A percentile compares a stretch with the other conserved stretches of the same genome.
Conservation (phyloP, 2,888 invertebrate genomes). For the Campopleginae sp. region DNA sequence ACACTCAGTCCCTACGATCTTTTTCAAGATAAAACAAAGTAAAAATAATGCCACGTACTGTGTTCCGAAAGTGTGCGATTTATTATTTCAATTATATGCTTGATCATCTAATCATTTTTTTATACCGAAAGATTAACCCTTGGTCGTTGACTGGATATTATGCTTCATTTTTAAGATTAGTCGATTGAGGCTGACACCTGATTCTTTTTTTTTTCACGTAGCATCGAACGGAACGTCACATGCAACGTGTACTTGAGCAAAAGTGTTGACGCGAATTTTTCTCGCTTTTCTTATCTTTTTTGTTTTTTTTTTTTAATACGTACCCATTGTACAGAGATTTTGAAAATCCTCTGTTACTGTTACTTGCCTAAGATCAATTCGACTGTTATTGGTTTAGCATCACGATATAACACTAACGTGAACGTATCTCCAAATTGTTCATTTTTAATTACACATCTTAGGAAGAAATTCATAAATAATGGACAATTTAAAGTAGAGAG, state of each 20-base stretch:
- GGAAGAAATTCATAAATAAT: conserved; percentile 69
- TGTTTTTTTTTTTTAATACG: not conserved
- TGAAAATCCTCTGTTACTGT: not conserved
- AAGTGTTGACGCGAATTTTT: not conserved
- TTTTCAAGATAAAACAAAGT: not conserved
- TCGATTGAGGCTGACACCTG: not conserved
- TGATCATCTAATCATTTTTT: not conserved
- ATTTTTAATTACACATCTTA: not conserved
- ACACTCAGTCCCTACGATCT: not conserved
- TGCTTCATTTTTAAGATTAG: not conserved
- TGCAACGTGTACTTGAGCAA: not conserved
- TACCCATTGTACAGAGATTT: not conserved
- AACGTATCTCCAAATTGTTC: not conserved
- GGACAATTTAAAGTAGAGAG: conserved; percentile 74
- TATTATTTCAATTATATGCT: not conserved
- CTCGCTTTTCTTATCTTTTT: not conserved
- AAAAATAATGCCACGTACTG: not conserved
- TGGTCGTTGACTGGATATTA: not conserved
- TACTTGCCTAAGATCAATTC: not conserved
- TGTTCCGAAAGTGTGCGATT: not conserved
- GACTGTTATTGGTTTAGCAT: not conserved
- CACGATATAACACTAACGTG: not conserved
- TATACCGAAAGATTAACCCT: not conserved
- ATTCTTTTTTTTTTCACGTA: not conserved
- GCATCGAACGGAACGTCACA: not conserved